These are phyloP conservation scores for Rhagophthalmus giganteus DNA, from an alignment of 2,888 invertebrate species.

Conservation along the genomic window DNA sequence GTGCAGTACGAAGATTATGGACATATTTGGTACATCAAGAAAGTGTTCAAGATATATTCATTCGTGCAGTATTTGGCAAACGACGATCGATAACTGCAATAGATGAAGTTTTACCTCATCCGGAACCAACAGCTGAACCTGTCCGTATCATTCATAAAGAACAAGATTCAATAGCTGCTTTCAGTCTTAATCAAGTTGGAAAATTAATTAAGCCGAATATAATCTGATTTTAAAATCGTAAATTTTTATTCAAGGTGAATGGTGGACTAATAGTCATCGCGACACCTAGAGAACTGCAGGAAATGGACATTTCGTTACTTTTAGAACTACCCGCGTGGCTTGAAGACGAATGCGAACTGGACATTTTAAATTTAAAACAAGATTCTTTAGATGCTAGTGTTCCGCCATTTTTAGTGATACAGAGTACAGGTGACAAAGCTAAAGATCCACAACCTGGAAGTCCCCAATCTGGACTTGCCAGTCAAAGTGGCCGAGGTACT, in stretches of 20 bases:
- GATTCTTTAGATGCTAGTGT: conserved; percentile 61
- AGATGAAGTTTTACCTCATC: conserved; percentile 55
- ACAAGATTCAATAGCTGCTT: conserved; percentile 96
- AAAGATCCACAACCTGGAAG: conserved; percentile 61
- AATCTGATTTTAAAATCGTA: conserved; percentile 2
- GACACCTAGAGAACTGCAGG: conserved; percentile 95
- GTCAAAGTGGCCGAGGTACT: conserved; percentile 84
- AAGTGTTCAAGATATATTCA: conserved; percentile 88
- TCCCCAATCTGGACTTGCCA: conserved; percentile 71
- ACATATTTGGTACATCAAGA: conserved; percentile 91
- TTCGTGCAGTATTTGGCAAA: conserved; percentile 91
- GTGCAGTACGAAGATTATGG: conserved; percentile 85
- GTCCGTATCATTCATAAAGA: conserved; percentile 98
- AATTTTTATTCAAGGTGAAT: conserved; percentile 63
- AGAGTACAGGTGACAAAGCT: conserved; percentile 64
- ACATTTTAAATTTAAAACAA: conserved; percentile 80
- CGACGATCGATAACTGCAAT: conserved; percentile 63
- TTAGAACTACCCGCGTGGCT: conserved; percentile 91
- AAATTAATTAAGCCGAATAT: no score
- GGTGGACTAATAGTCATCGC: conserved; percentile 86
- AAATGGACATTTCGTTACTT: conserved; percentile 93
- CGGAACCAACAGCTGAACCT: conserved; percentile 66
- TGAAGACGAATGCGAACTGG: conserved; percentile 96
- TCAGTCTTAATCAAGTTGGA: conserved; percentile 91
- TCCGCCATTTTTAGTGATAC: conserved; percentile 90